A percentile compares a stretch with the other conserved stretches of the same genome.
phyloP scores from a whole-genome alignment of 1,140 invertebrate species.

The Drosophila pachea region DNA sequence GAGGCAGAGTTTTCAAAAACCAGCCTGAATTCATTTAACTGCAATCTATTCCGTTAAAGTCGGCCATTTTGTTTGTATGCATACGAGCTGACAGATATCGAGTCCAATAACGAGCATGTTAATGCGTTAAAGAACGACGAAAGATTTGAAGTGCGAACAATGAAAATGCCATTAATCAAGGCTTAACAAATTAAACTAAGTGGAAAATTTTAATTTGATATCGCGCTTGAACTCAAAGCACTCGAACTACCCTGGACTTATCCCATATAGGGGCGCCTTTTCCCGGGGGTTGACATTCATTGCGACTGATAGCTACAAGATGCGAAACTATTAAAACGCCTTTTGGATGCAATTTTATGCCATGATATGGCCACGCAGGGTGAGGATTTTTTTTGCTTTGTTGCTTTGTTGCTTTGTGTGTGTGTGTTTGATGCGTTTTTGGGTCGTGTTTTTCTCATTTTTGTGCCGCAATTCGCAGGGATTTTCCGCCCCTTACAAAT shows the following conservation, averaged over 20 bases:
- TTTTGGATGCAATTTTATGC: conserved; percentile 47
- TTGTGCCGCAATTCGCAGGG: conserved; percentile 38
- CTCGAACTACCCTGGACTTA: conserved; percentile 19
- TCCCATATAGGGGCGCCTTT: conserved; percentile 7
- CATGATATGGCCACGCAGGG: conserved; percentile 7
- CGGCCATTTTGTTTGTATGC: too few relatives aligned
- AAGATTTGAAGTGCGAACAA: conserved; percentile 35
- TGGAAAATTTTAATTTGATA: conserved; percentile 74
- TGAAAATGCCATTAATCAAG: conserved; percentile 71
- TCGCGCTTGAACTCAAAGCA: conserved; percentile 16
- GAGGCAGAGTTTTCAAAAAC: too few relatives aligned
- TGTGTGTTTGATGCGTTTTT: conserved; percentile 10
- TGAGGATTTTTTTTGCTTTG: conserved; percentile 33
- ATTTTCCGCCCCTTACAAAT: conserved; percentile 33
- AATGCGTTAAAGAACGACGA: conserved; percentile 7
- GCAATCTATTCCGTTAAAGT: background rate
- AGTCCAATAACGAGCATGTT: conserved; percentile 3
- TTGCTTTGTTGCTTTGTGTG: too few relatives aligned
- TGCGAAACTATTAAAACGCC: conserved; percentile 58
- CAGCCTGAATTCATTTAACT: background rate
- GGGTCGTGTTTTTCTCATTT: conserved; percentile 38
- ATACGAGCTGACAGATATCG: background rate
- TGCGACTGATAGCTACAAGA: conserved; percentile 57
- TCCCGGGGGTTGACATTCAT: conserved; percentile 48
- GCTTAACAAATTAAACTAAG: conserved; percentile 68